Base-by-base conservation (phyloP, 2,888 invertebrate genomes). In the Drosophila limbata region DNA sequence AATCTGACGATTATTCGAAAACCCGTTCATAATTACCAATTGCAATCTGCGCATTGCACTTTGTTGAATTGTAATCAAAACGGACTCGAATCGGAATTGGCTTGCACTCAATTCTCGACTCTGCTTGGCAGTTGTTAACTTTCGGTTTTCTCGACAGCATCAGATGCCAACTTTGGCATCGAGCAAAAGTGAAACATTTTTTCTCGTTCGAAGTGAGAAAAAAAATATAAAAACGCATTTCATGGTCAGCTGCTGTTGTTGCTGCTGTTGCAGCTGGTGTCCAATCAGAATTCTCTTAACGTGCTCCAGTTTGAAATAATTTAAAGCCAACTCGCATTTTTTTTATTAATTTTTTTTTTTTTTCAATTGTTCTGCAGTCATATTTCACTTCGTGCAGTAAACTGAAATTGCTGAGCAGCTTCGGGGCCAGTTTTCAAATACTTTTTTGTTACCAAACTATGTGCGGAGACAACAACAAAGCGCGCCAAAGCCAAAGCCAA, bases 1-100 rank as follows among this genome's bases (percentile, higher is more conserved):
- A 45, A 45, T 57, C 69, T 56, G 71, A 62, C 48, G 55, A 39
- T 40, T 59, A n/a, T 44, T 75, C 62, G 48, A 52, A 77, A 88
- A 88, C 86, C 84, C 72, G 84, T 84, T 84, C 72, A 78, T 69
- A 80, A 86, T 85, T 85, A 64, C 62, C 47, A 33, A 67, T 63
- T 67, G 82, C 55, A 65, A 64, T 51, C 67, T 51, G 56, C n/a
- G 53, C 51, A 52, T 21, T 53, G 51, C 37, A 55, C 31, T 44
- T 15, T 42, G 39, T 55, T 25, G 56, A 56, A 37, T 47, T 13
- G 47, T n/a, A 48, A n/a, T 39, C 45, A 52, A 67, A 69, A 42
- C 40, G 15, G 45, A 69, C 62, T 51, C 62, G 39, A 47, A 48
- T 57, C 40, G 50, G 25, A 66, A 51, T 73, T 56, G 62, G 66